Conservation (phyloP, 2,888 invertebrate genomes). For the Julus scanicus region DNA sequence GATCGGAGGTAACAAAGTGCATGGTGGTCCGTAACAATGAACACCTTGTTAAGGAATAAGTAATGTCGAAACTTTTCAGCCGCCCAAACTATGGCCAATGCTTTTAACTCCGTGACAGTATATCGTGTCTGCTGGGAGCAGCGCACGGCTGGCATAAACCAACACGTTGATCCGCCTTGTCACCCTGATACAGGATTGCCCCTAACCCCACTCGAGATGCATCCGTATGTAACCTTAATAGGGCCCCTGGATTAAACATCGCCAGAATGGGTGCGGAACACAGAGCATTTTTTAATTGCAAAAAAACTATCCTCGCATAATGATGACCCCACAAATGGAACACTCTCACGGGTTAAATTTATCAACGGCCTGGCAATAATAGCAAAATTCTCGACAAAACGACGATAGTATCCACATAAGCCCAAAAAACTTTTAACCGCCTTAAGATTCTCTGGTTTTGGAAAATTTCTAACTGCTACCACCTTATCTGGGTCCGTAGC, state of each 20-base stretch:
- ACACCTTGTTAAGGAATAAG: background rate
- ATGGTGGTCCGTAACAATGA: background rate
- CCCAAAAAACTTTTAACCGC: background rate
- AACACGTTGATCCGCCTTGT: background rate
- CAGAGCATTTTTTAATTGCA: background rate
- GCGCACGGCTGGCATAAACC: background rate
- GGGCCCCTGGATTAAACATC: background rate
- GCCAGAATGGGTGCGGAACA: background rate
- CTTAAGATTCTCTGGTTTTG: background rate
- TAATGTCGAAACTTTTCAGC: background rate
- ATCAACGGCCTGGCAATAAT: background rate
- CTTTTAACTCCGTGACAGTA: background rate
- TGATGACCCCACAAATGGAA: background rate
- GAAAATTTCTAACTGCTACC: background rate
- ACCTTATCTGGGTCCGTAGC: background rate
- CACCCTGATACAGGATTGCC: background rate
- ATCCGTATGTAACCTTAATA: background rate
- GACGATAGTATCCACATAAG: background rate
- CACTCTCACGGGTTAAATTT: background rate
- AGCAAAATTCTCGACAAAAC: background rate
- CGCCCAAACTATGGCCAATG: background rate
- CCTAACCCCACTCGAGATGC: background rate
- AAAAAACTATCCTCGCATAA: background rate
- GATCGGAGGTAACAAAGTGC: background rate
- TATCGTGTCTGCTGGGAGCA: background rate